A percentile compares a stretch with the other conserved stretches of the same genome.
Evolutionary conservation across 2,888 invertebrate species (phyloP).

Genomic region (Cerceris rybyensis): DNA sequence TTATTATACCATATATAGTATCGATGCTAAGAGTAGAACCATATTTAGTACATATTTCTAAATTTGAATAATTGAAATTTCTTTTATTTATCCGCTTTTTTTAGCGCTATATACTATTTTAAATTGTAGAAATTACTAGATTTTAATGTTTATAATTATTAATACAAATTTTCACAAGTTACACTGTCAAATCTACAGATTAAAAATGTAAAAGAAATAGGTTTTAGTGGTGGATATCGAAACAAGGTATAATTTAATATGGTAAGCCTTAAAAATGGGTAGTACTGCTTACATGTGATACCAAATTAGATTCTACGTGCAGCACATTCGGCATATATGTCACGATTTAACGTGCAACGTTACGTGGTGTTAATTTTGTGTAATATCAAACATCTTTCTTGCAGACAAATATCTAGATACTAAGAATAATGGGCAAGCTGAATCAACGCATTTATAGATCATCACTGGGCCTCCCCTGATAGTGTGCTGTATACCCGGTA

Average conservation of each 20-base stretch:
- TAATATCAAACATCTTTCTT: conserved; percentile 77
- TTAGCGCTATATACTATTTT: no score
- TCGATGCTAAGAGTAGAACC: neutral
- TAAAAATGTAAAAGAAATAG: neutral
- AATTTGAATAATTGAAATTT: neutral
- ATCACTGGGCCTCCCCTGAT: conserved; percentile 78
- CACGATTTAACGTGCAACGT: conserved; percentile 47
- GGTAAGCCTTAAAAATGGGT: neutral
- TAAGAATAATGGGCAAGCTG: conserved; percentile 81
- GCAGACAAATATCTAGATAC: conserved; percentile 80
- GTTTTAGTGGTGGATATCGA: neutral
- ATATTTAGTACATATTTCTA: neutral
- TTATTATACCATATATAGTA: conserved; percentile 2
- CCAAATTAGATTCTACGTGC: conserved; percentile 9
- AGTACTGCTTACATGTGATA: neutral
- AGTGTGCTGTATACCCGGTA: conserved; percentile 80
- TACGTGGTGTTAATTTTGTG: conserved; percentile 57
- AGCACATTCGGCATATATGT: conserved; percentile 29
- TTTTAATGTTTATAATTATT: no score
- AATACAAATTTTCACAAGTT: no score
- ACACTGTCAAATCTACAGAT: neutral
- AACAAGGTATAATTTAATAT: neutral
- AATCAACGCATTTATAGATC: conserved; percentile 81
- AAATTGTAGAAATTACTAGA: no score
- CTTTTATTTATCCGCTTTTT: neutral